phyloP scores from a whole-genome alignment of 2,888 invertebrate species.

The Celastrina argiolus region DNA sequence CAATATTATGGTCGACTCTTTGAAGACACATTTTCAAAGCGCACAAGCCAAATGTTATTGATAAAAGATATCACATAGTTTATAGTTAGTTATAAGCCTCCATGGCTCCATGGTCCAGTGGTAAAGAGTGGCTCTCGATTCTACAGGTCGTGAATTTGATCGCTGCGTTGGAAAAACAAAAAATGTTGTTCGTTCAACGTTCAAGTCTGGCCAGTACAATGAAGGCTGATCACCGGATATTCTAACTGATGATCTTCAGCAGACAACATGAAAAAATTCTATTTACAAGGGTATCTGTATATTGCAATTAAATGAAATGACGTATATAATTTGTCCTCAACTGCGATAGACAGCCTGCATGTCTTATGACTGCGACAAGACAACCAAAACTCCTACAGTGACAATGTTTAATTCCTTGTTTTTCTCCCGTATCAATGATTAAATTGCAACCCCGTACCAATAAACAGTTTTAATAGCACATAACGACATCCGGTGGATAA shows the following conservation, averaged over 20 bases:
- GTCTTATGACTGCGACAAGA: not conserved
- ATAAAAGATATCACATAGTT: not conserved
- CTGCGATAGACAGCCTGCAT: not conserved
- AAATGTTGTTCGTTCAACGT: too few species aligned
- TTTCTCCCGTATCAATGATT: not conserved
- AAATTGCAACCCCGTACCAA: constrained; percentile 14
- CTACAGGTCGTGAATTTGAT: too few species aligned
- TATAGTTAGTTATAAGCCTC: too few species aligned
- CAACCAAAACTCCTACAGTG: not conserved
- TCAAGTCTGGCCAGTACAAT: too few species aligned
- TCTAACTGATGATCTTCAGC: too few species aligned
- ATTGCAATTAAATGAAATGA: not conserved
- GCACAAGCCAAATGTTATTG: not conserved
- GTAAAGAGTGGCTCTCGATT: too few species aligned
- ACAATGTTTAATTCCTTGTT: not conserved
- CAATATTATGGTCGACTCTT: not conserved
- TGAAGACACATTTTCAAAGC: not conserved
- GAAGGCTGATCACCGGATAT: too few species aligned
- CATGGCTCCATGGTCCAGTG: too few species aligned
- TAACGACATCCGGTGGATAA: constrained; percentile 20
- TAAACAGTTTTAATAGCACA: constrained; percentile 20
- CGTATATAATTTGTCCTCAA: not conserved
- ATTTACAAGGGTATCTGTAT: not conserved
- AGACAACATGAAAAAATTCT: too few species aligned
- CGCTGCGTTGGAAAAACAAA: too few species aligned